phyloP scores from a whole-genome alignment of 2,113 vertebrate species.

The Orthochromis indermauri region DNA sequence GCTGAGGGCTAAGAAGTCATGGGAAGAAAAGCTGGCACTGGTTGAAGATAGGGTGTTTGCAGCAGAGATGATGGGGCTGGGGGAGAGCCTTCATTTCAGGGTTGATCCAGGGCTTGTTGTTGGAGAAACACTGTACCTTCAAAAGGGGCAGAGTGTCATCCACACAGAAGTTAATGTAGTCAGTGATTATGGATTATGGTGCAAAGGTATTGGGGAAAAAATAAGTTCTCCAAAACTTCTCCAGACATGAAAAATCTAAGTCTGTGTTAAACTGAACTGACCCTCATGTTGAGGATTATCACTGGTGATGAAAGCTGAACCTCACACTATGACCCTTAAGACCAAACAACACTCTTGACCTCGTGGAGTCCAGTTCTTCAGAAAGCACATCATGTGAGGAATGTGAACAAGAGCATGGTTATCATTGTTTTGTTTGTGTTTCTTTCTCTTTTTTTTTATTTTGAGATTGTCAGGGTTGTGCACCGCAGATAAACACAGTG shows the following conservation, averaged over 20 bases:
- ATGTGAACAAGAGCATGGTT: background rate
- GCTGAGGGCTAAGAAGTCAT: background rate
- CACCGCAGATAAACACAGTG: background rate
- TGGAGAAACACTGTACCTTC: background rate
- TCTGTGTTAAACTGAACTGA: background rate
- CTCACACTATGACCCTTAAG: background rate
- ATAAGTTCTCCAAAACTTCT: background rate
- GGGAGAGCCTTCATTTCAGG: background rate
- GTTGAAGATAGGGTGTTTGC: background rate
- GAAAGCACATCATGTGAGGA: background rate
- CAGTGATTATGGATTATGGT: background rate
- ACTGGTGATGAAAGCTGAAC: background rate
- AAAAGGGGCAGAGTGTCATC: background rate
- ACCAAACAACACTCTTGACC: background rate
- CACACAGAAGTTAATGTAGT: background rate
- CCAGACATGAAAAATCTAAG: background rate
- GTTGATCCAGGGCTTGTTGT: background rate
- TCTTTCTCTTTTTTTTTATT: background rate
- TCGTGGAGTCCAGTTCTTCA: background rate
- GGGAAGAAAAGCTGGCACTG: background rate
- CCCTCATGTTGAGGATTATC: background rate
- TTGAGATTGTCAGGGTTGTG: background rate
- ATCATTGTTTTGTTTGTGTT: background rate
- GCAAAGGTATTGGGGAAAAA: background rate
- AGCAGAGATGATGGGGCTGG: background rate